phyloP scores from a whole-genome alignment of 2,888 invertebrate species.

The Junonia oenone region DNA sequence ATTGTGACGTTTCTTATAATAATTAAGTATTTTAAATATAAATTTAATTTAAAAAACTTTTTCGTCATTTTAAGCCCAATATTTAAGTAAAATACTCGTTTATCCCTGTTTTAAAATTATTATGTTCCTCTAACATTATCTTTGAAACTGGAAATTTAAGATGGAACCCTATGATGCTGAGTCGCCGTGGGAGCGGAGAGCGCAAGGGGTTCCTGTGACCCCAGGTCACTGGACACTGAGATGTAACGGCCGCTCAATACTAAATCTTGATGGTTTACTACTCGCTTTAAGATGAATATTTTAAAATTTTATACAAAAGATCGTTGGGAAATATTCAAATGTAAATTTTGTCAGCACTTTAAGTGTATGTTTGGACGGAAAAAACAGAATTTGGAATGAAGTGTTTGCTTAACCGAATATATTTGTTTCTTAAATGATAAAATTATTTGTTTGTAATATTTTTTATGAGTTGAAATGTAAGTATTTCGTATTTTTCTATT shows the following conservation, averaged over 20 bases:
- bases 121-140: background rate
- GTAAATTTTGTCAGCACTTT: background rate
- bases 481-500: too few species aligned
- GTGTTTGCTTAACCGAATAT: too few species aligned
- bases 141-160: slow-evolving; percentile 23
- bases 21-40: too few species aligned
- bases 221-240: slow-evolving; percentile 44
- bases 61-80: too few species aligned
- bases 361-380: background rate
- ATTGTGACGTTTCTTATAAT: too few species aligned
- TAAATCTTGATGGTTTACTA: background rate
- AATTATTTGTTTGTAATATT: too few species aligned
- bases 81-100: background rate
- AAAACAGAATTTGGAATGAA: background rate
- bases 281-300: background rate
- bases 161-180: slow-evolving; percentile 50
- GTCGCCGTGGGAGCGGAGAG: slow-evolving; percentile 54
- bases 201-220: slow-evolving; percentile 52
- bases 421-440: too few species aligned
- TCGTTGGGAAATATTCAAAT: background rate
- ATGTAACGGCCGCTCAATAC: slow-evolving; percentile 15
- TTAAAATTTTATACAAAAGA: background rate
- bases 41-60: too few species aligned
- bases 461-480: too few species aligned
- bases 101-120: too few species aligned